Base-by-base conservation (phyloP, 2,113 vertebrate genomes). In the Esox niger region DNA sequence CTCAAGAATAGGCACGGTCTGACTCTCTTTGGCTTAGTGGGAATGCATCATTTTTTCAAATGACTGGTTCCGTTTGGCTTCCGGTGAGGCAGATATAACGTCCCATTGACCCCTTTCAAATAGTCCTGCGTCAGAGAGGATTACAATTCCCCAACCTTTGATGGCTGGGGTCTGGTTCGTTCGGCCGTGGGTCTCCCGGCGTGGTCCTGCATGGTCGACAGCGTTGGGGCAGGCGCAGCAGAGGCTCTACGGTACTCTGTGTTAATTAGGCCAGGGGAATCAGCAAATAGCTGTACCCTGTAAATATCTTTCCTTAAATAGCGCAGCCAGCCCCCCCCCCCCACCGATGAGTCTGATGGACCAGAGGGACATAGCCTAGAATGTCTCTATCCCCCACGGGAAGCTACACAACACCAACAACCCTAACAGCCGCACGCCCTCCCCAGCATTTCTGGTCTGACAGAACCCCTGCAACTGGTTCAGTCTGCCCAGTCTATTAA, bases 301-400 rank as follows among this genome's bases (percentile, higher is more conserved):
- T 62, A 88, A 82, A 86, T 85, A 87, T 87, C 79, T 82, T 84
- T 85, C 82, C 72, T 64, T 78, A 89, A 91, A 91, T 88, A 91
- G 86, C 86, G 73, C 64, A 71, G 75, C 54, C 17, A 4, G 38
- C 13, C 17, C 38, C 17, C 38, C 17, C 38, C 17, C 38, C n/a
- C n/a, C n/a, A n/a, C n/a, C n/a, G n/a, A n/a, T 43, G 38, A 43
- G 38, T 27, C 69, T 66, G 71, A 66, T 69, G 38, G 38, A 43
- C 38, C 38, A 66, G 77, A 78, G 73, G 71, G 81, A 87, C 62
- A 49, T 61, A 64, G 72, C 68, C 74, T 66, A 81, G 71, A 81
- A 79, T 81, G 79, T 70, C 75, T 72, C 75, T 72, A 55, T 77
- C 71, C 38, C 8, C 79, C 59, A 58, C 67, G 56, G 35, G 69